These are phyloP conservation scores for Ranitomeya variabilis DNA, from an alignment of 2,113 vertebrate species.

Conservation along the genomic window DNA sequence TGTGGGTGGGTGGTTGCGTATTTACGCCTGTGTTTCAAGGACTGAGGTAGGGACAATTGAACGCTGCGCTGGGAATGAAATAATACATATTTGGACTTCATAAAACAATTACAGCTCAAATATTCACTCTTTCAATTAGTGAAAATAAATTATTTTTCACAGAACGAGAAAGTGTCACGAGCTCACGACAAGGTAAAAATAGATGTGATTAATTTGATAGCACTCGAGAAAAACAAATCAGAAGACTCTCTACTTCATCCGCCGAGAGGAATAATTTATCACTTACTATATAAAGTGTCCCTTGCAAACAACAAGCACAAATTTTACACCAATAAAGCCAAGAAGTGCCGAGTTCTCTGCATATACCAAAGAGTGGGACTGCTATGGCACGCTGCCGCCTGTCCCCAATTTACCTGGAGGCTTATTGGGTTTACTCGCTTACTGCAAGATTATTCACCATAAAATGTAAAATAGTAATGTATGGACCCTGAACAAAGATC, in stretches of 20 bases:
- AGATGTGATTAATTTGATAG: conserved; percentile 48
- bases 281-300: conserved; percentile 43
- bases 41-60: no score
- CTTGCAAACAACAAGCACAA: not conserved
- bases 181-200: conserved; percentile 43
- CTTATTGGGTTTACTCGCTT: no score
- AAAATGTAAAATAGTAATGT: no score
- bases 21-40: no score
- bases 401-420: no score
- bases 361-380: not conserved
- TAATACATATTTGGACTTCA: not conserved
- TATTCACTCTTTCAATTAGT: conserved; percentile 8
- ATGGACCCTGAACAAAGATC: no score
- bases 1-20: no score
- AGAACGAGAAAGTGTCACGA: not conserved
- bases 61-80: no score
- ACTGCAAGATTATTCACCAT: no score
- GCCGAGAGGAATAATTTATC: conserved; percentile 45
- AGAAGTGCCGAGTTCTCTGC: not conserved
- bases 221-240: conserved; percentile 52
- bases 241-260: conserved; percentile 16
- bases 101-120: not conserved
- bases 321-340: not conserved
- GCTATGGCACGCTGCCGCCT: not conserved
- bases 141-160: not conserved